Conservation (phyloP, 2,113 vertebrate species). For the Xyrauchen texanus region DNA sequence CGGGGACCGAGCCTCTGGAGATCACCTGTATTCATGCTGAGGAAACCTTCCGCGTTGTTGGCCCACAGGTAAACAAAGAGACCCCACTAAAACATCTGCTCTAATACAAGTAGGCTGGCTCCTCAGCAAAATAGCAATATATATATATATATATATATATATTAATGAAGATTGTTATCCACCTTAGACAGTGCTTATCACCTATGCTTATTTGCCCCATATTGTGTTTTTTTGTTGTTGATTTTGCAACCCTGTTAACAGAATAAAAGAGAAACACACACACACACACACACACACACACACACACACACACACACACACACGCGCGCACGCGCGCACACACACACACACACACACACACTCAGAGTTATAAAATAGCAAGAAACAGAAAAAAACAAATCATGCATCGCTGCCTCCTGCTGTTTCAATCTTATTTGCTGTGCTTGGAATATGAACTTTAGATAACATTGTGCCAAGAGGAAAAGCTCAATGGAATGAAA, state of each 20-base stretch:
- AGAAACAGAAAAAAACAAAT: too few species aligned
- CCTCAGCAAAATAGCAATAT: too few species aligned
- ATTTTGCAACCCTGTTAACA: neutral
- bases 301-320: too few species aligned
- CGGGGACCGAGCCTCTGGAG: slow-evolving; percentile 93
- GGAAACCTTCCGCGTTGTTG: slow-evolving; percentile 95
- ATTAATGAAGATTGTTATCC: neutral
- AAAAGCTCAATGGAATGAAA: neutral
- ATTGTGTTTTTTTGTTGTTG: neutral
- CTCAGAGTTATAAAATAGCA: too few species aligned
- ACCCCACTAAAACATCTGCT: neutral
- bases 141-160: too few species aligned
- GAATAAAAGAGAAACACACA: neutral
- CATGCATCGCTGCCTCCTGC: too few species aligned
- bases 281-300: too few species aligned
- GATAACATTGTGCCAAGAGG: neutral
- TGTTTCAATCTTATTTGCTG: neutral
- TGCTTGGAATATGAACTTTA: neutral
- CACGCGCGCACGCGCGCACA: too few species aligned
- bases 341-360: too few species aligned
- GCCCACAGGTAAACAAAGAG: slow-evolving; percentile 85
- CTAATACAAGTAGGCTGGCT: neutral
- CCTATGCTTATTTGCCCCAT: too few species aligned
- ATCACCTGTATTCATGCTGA: slow-evolving; percentile 96
- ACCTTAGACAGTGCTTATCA: slow-evolving; percentile 1